Conservation (phyloP, 1,140 invertebrate genomes). For the Megalopta genalis region DNA sequence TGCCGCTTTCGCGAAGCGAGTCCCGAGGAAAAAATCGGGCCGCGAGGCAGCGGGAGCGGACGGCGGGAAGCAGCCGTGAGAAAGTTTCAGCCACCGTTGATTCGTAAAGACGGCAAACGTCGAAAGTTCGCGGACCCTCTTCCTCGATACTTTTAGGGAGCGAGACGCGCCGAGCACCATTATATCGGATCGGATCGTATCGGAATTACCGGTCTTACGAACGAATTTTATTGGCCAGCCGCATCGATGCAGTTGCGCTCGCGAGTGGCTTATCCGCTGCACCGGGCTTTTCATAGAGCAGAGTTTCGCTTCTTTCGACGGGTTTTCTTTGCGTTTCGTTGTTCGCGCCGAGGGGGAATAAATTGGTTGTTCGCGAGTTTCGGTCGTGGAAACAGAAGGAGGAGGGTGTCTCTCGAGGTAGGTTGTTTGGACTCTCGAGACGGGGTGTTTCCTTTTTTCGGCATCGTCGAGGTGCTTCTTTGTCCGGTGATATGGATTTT, state of each 20-base stretch:
- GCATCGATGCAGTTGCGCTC: slow-evolving; percentile 17
- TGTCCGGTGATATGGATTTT: no score
- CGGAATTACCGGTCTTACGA: slow-evolving; percentile 36
- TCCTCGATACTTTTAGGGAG: slow-evolving; percentile 45
- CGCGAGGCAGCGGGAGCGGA: not conserved
- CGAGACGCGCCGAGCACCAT: slow-evolving; percentile 29
- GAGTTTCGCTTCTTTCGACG: no score
- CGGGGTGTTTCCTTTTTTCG: no score
- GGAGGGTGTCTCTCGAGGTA: not conserved
- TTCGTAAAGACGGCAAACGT: slow-evolving; percentile 18
- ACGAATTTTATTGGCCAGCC: slow-evolving; percentile 43
- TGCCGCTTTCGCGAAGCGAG: slow-evolving; percentile 46
- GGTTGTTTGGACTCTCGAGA: no score
- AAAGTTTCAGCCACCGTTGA: slow-evolving; percentile 25
- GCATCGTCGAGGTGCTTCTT: no score
- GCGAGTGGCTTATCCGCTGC: slow-evolving; percentile 28
- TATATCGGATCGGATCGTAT: slow-evolving; percentile 38
- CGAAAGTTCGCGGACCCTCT: not conserved
- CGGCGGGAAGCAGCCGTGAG: not conserved
- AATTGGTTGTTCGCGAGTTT: not conserved
- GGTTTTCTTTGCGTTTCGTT: not conserved
- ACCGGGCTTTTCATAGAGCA: not conserved
- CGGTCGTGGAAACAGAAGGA: no score
- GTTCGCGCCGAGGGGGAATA: not conserved
- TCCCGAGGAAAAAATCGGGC: slow-evolving; percentile 36